Conservation (phyloP, 2,113 vertebrate genomes). For the Aleadryas rufinucha region DNA sequence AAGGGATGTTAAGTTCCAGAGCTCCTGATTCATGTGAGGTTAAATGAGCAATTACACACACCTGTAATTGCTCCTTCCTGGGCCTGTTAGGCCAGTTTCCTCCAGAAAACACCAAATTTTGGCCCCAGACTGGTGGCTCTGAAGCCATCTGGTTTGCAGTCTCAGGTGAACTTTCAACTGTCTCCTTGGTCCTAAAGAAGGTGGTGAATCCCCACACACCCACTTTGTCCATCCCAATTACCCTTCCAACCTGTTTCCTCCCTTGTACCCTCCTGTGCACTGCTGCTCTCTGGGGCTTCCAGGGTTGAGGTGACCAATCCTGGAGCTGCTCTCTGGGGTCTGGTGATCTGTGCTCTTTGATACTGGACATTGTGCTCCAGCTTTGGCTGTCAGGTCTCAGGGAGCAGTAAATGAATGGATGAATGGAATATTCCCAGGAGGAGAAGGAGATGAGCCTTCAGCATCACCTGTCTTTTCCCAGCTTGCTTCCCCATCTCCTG, state of each 20-base stretch:
- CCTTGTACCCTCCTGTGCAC: neutral
- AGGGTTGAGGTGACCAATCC: neutral
- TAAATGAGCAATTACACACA: neutral
- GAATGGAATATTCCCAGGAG: neutral
- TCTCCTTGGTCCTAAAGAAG: neutral
- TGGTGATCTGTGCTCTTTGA: neutral
- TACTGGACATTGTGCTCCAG: neutral
- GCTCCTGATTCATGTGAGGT: neutral
- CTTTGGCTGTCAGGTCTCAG: neutral
- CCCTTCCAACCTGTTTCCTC: neutral
- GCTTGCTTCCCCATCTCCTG: neutral
- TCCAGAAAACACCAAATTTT: neutral
- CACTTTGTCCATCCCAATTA: neutral
- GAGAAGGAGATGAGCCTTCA: neutral
- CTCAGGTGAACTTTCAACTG: neutral
- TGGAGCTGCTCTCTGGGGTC: neutral
- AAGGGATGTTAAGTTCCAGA: neutral
- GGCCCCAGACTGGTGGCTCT: neutral
- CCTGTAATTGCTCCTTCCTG: neutral
- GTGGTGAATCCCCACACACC: neutral
- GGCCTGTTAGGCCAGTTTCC: neutral
- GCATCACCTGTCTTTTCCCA: neutral
- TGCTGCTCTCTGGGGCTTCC: rapidly evolving
- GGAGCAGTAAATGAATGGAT: neutral
- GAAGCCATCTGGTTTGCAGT: neutral